Evolutionary conservation across 37 sponge, comb jelly and placozoan genomes (phyloP), one percentile per base, ranked within the genome.

Genomic region (Dysidea cf. avara): DNA sequence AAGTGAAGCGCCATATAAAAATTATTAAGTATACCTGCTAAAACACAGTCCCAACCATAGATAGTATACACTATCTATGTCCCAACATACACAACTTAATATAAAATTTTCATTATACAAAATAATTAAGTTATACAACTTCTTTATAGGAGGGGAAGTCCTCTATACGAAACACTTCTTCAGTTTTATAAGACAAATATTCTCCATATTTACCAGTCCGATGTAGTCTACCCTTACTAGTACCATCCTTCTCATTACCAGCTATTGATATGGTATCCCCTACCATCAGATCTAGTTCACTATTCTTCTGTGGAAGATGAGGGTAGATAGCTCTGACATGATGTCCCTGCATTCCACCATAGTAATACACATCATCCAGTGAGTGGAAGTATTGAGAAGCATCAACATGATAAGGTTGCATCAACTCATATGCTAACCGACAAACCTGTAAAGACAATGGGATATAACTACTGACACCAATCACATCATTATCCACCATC

Each of bases 321-420:
- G 36, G 26, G 9, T 75, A 38, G 3, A 78, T 9, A 2, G 88
- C 79, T 28, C 30, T 72, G 46, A 81, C 79, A 46, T 72, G 53
- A 56, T 85, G 93, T 4, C 33, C 83, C 39, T 83, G 77, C 61
- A 83, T 85, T 3, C 93, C 93, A 22, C 90, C 90, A 72, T 80
- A 92, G 63, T 92, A 92, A 59, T 92, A 92, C 43, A 92, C 52
- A 24, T 92, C 93, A 76, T 92, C 93, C 11, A 92, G 81, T 7
- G 82, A 80, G 79, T 87, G 77, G 50, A 56, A 81, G 9, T 78
- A 68, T 4, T 64, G 13, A 17, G 91, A 87, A 33, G 93, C 93
- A 33, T 92, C 93, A 6, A 76, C 58, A 52, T 92, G 93, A 24
- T 70, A 55, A 12, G 84, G 58, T 61, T 92, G 93, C 93, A 92